Evolutionary conservation across 2,888 invertebrate genomes (phyloP), one percentile per base, ranked within the genome.

Genomic region (Mesochorus sp.): DNA sequence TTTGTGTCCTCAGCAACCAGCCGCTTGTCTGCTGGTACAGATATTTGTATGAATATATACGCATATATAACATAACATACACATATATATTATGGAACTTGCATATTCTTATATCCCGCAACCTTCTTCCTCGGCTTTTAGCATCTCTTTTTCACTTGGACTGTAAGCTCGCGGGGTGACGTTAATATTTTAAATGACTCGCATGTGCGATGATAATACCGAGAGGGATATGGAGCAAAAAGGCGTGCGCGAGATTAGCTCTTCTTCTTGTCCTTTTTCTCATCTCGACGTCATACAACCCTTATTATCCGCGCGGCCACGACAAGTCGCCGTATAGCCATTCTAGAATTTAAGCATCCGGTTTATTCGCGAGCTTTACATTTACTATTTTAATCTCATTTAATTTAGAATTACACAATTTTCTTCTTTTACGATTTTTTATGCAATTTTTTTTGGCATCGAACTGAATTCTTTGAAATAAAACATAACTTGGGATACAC

Each of bases 111-210:
- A 31, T 67, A 67, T 66, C 57, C 26, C 42, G 14, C 59, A 67
- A 39, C 53, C 21, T 31, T 53, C 42, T 34, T 28, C 21, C 24
- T 37, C 34, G 26, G 26, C 34, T 19, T 42, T 39, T 47, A 26
- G 28, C 12, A 26, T 61, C 19, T 61, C 61, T 44, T 47, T 47
- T 31, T 31, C 64, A 39, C 59, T 39, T 47, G 26, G n/a, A 37
- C 34, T 39, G 10, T 17, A 19, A 62, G 14, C 39, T 47, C 55
- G 5, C 10, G 5, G 44, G 17, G 39, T 49, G 71, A 62, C 57
- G 39, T 62, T 68, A 39, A 68, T 68, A 24, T 57, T 21, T 49
- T 31, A 68, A 77, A 73, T 73, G 61, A 49, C 71, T 62, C n/a
- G 8, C 61, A 17, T 49, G 44, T 62, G 67, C 68, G 24, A 34